Conservation (phyloP, 2,797 vertebrate genomes). For the Buceros bicornis region DNA sequence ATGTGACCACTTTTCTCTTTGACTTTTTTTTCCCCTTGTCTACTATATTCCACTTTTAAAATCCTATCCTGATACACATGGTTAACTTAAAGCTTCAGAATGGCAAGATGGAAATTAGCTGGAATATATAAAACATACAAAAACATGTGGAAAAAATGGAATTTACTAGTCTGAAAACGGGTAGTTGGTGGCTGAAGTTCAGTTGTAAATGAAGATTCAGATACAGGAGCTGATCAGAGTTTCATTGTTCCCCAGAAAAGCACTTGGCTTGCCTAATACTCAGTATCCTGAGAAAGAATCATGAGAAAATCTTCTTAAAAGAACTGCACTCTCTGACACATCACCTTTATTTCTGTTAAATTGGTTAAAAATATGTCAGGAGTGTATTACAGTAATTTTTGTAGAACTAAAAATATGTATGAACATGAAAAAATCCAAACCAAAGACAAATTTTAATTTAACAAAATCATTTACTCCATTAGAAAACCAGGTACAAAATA, state of each 20-base stretch:
- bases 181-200: background rate
- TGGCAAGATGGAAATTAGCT: background rate
- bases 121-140: background rate
- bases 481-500: background rate
- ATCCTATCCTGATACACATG: background rate
- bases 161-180: background rate
- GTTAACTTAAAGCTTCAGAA: background rate
- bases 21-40: background rate
- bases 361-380: background rate
- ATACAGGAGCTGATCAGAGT: background rate
- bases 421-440: background rate
- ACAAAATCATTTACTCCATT: background rate
- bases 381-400: background rate
- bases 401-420: background rate
- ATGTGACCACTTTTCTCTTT: background rate
- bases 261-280: background rate
- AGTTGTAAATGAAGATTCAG: slow-evolving; percentile 5
- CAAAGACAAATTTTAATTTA: background rate
- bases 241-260: background rate
- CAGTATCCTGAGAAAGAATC: background rate
- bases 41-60: slow-evolving; percentile 19
- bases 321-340: rapidly evolving
- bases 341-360: background rate
- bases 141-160: background rate
- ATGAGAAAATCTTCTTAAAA: background rate